Base-by-base conservation (phyloP, 2,888 invertebrate species). In the Eulithis testata region DNA sequence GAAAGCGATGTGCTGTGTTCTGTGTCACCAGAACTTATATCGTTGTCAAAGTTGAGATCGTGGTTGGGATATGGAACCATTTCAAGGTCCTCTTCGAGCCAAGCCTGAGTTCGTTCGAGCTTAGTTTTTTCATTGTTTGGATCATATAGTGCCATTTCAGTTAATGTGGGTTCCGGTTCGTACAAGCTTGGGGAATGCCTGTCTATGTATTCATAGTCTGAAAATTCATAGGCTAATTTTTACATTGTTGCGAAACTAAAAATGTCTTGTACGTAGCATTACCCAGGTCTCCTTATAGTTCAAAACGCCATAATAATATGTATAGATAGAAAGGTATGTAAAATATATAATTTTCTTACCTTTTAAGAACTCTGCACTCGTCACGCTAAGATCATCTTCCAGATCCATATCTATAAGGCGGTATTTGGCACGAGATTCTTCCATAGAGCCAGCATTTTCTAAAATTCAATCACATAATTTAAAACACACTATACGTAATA, bases 81-180 rank as follows among this genome's bases (percentile, higher is more conserved):
- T 60, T 82, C 79, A 2, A 78, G 68, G 50, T 87, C 84, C 36
- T 79, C 80, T 56, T 85, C 79, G 8, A 86, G 70, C 87, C 87
- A 87, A 21, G 80, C 81, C 70, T 83, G 78, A n/a, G 82, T 83
- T 67, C 84, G 78, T 69, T 84, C 78, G 9, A 83, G 62, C 54
- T 77, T 77, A 2, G 75, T 75, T 59, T 76, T 73, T 14, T 75
- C 75, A 43, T 69, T 61, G 11, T 49, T 50, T 27, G 60, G 36
- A 40, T 71, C 44, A 56, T 45, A 61, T 8, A 64, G 40, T 14
- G 59, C 54, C 50, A 64, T 57, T 14, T 63, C 67, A 7, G 54
- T 56, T 40, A 57, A 11, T 50, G 55, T 51, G 11, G 63, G 59
- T 58, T 62, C 36, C 31, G 59, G 40, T 63, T 61, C 67, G 36